Base-by-base conservation (phyloP, 2,113 vertebrate species). In the Nesoenas mayeri region DNA sequence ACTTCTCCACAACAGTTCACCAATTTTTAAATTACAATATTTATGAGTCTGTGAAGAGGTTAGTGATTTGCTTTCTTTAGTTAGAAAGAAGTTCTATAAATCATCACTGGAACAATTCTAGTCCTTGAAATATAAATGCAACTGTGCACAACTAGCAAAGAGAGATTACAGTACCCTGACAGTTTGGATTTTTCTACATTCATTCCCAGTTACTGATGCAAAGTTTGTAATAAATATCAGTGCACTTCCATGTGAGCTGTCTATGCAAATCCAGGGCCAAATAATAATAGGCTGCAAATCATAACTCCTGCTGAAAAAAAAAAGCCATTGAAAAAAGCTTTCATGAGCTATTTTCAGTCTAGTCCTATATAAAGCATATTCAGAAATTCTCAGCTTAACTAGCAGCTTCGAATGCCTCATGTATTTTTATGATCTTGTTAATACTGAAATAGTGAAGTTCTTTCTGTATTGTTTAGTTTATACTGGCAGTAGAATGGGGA, bases 371-470 rank as follows among this genome's bases (percentile, higher is more conserved):
- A 88, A 82, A 96, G 40, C 61, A 65, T 92, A 82, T 80, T 87
- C 60, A 91, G 60, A 89, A 92, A 87, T 88, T 91, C 87, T 85
- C 85, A 83, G 64, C 51, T 88, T 79, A 73, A 91, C 82, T 53
- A 78, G 66, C 54, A 82, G 69, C 75, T 92, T 61, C 94, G 84
- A 94, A 81, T 62, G 50, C 48, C 64, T 91, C 82, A 87, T 96
- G 77, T 94, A 89, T 96, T 95, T 96, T 95, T 96, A 96, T 93
- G 53, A 67, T 84, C 85, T 92, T 88, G 53, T 96, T 95, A 91
- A 89, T 91, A 65, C 70, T 95, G 86, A 91, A 96, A 74, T 54
- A 79, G 69, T 83, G 34, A 82, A 85, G 70, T 70, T 67, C 38
- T 79, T 88, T 70, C 77, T 62, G 20, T 61, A 38, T 64, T 77